These are phyloP conservation scores for Perca fluviatilis DNA, from an alignment of 2,113 vertebrate genomes.

Conservation along the genomic window DNA sequence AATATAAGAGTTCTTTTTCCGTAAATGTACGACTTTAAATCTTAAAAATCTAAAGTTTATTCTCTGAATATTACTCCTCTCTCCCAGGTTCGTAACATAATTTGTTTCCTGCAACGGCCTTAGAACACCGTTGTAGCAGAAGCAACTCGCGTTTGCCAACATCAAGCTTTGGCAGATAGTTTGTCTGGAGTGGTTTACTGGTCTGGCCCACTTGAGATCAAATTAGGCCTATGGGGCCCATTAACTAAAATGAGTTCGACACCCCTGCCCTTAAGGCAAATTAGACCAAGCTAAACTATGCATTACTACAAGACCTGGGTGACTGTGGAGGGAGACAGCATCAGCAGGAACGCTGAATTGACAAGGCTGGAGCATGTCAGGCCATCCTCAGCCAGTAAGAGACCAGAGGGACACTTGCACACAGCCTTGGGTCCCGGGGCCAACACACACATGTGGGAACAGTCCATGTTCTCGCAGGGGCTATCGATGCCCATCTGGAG, in stretches of 20 bases:
- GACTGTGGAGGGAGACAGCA: constrained; percentile 81
- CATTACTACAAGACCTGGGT: constrained; percentile 82
- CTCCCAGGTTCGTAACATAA: too few species aligned
- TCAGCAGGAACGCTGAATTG: constrained; percentile 84
- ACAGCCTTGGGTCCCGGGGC: constrained; percentile 79
- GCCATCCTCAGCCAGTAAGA: constrained; percentile 81
- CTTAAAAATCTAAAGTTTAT: too few species aligned
- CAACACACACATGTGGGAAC: constrained; percentile 93
- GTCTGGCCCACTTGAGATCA: too few species aligned
- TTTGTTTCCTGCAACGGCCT: too few species aligned
- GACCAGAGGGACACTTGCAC: constrained; percentile 86
- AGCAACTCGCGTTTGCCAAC: too few species aligned
- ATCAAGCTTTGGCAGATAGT: too few species aligned
- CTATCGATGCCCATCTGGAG: constrained; percentile 79
- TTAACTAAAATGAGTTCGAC: too few species aligned
- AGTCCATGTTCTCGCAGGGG: constrained; percentile 81
- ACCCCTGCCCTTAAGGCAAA: neutral
- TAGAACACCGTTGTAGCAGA: accelerated
- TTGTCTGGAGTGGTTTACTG: too few species aligned
- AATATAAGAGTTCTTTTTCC: too few species aligned
- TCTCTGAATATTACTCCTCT: too few species aligned
- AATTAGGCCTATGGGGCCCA: too few species aligned
- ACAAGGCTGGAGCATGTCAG: constrained; percentile 82
- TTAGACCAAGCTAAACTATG: neutral
- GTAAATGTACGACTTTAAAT: too few species aligned